A percentile compares a stretch with the other conserved stretches of the same genome.
phyloP scores from a whole-genome alignment of 2,888 invertebrate species.

The Pherbina coryleti region DNA sequence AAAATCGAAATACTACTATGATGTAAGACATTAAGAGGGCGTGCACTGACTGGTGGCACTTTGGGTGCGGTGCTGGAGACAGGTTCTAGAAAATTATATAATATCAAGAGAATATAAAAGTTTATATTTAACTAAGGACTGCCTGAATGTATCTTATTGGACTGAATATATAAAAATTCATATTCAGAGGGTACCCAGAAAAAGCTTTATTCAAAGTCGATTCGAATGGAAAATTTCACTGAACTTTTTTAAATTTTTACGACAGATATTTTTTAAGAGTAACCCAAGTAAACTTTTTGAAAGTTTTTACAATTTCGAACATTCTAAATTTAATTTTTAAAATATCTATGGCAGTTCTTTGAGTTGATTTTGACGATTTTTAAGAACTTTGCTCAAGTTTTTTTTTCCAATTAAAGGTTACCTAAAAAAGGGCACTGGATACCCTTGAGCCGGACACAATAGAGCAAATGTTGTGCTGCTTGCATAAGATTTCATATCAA shows the following conservation, averaged over 20 bases:
- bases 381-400: background rate
- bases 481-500: conserved; percentile 62
- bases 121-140: no score
- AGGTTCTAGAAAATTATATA: conserved; percentile 66
- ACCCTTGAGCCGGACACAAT: conserved; percentile 73
- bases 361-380: background rate
- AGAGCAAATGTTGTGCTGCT: conserved; percentile 57
- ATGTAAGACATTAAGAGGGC: conserved; percentile 65
- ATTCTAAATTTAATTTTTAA: no score
- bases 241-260: no score
- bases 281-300: no score
- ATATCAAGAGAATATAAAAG: no score
- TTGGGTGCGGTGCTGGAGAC: conserved; percentile 73
- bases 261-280: no score
- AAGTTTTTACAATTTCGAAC: background rate
- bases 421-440: conserved; percentile 72
- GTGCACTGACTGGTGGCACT: conserved; percentile 70
- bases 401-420: conserved; percentile 55
- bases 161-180: no score
- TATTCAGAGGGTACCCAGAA: no score
- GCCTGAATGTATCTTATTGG: no score
- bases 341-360: background rate
- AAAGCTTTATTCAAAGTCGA: no score
- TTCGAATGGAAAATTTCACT: no score
- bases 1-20: conserved; percentile 75